These are phyloP conservation scores for Zeus faber DNA, from an alignment of 2,113 vertebrate genomes.

Conservation along the genomic window DNA sequence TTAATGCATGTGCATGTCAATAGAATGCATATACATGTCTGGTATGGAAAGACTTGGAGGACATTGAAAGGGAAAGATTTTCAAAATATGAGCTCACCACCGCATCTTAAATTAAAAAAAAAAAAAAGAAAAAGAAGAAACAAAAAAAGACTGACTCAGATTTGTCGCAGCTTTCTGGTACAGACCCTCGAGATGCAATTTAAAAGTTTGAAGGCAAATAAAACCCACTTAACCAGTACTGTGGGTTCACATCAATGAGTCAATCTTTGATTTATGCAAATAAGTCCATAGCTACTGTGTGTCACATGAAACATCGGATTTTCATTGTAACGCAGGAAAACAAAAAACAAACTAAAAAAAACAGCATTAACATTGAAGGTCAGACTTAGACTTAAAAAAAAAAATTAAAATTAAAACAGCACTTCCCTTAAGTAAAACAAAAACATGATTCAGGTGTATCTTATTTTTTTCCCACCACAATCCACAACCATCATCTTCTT, in stretches of 20 bases:
- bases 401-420: conserved; percentile 21
- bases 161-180: conserved; percentile 12
- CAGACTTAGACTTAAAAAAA: conserved; percentile 32
- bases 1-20: conserved; percentile 25
- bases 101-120: conserved; percentile 16
- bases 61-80: conserved; percentile 25
- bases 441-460: conserved; percentile 27
- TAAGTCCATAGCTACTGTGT: conserved; percentile 13
- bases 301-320: conserved; percentile 24
- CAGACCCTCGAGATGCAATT: too few relatives aligned
- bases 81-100: conserved; percentile 25
- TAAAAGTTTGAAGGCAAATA: conserved; percentile 38
- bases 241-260: conserved; percentile 17
- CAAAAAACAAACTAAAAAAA: too few relatives aligned
- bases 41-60: conserved; percentile 20
- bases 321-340: conserved; percentile 27
- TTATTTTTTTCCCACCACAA: conserved; percentile 11
- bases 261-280: conserved; percentile 16
- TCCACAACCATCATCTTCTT: not conserved
- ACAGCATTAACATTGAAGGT: conserved; percentile 23
- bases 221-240: conserved; percentile 27
- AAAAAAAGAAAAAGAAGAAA: too few relatives aligned
- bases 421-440: conserved; percentile 53
- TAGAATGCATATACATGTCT: conserved; percentile 19
- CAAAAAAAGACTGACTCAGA: conserved; percentile 8